Evolutionary conservation across 30 jellyfish, hydroid and myxozoan species (phyloP).

Genomic region (Pelagia noctiluca): DNA sequence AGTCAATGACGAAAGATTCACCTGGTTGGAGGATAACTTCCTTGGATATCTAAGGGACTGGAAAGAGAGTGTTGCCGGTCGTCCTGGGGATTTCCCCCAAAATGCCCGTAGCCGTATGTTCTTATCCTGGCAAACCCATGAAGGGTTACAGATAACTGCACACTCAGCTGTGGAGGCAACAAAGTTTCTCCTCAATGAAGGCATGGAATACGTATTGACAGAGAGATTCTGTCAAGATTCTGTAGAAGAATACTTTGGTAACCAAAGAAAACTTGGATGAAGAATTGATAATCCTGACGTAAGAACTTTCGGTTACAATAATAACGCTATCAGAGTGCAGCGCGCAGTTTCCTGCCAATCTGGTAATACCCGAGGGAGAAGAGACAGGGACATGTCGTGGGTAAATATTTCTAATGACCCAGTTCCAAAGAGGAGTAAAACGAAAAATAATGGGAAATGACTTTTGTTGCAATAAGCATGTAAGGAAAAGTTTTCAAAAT

Average conservation of each 20-base stretch:
- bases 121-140: constrained; percentile 67
- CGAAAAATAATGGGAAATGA: no score
- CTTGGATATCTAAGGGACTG: constrained; percentile 40
- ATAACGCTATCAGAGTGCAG: constrained; percentile 7
- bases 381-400: constrained; percentile 37
- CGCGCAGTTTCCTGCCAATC: constrained; percentile 33
- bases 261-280: constrained; percentile 38
- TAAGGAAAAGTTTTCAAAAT: no score
- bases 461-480: no score
- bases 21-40: constrained; percentile 39
- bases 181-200: constrained; percentile 32
- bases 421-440: background rate
- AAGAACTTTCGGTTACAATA: constrained; percentile 11
- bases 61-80: constrained; percentile 26
- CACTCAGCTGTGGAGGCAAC: constrained; percentile 46
- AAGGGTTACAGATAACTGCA: constrained; percentile 58
- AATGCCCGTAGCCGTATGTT: constrained; percentile 58
- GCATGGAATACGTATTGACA: constrained; percentile 28
- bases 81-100: constrained; percentile 23
- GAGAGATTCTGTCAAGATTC: constrained; percentile 57
- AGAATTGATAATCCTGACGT: constrained; percentile 54
- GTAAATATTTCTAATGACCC: constrained; percentile 30
- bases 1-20: constrained; percentile 45
- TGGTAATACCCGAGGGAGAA: constrained; percentile 64
- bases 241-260: constrained; percentile 48